Conservation (phyloP, 1,140 invertebrate genomes). For the Euwallacea similis region DNA sequence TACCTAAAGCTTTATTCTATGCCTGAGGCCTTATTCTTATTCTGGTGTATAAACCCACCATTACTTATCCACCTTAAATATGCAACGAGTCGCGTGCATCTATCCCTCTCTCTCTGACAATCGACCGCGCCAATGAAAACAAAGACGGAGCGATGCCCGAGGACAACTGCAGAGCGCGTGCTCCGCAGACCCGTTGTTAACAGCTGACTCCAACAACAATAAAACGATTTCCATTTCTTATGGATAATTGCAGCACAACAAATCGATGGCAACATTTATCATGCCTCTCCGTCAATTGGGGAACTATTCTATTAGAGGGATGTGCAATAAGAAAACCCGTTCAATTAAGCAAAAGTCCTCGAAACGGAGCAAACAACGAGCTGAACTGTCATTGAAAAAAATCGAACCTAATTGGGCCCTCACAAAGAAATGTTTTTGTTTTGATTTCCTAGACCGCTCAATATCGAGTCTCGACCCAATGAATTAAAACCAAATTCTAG, state of each 20-base stretch:
- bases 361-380: background rate
- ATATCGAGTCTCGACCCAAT: background rate
- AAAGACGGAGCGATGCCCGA: background rate
- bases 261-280: slow-evolving; percentile 14
- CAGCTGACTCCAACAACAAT: slow-evolving; percentile 22
- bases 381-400: slow-evolving; percentile 1
- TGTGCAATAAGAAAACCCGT: background rate
- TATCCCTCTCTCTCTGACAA: background rate
- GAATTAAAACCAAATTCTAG: background rate
- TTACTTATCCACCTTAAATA: too few species aligned
- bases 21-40: too few species aligned
- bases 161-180: background rate
- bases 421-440: slow-evolving; percentile 11
- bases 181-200: background rate
- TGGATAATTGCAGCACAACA: slow-evolving; percentile 10
- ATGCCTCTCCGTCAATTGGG: background rate
- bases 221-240: slow-evolving; percentile 16
- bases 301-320: background rate
- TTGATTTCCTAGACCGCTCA: background rate
- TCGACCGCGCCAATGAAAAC: background rate
- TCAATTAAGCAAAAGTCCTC: background rate
- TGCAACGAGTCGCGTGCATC: background rate
- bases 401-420: background rate
- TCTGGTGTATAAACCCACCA: too few species aligned
- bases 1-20: too few species aligned